Base-by-base conservation (phyloP, 2,797 vertebrate species). In the Columba guinea region DNA sequence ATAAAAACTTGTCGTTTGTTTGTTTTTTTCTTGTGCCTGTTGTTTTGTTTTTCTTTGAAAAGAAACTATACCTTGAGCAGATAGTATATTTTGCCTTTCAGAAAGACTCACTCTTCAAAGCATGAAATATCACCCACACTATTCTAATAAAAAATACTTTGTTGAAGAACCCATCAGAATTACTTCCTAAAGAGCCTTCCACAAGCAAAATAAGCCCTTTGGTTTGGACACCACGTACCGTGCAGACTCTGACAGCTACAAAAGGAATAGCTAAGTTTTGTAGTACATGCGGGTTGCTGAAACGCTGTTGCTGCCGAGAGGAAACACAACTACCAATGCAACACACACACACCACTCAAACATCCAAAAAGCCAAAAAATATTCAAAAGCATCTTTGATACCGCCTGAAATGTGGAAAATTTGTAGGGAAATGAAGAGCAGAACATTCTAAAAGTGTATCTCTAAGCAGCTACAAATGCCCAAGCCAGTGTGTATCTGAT, bases 1-100 rank as follows among this genome's bases (percentile, higher is more conserved):
- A 11, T 18, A 2, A 2, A 19, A 11, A 23, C 34, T 44, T 14
- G 8, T 0, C 39, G 41, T 0, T 78, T 39, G 44, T 37, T 3
- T 10, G 7, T 11, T 63, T 48, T 13, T 37, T n/a, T 19, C 27
- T 34, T 13, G 13, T 15, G 2, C 14, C 82, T 41, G 23, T 3
- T 79, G 44, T 9, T 70, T 51, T 26, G 8, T 60, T 75, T 84
- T 41, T 11, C 82, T 44, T 48, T 59, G 48, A 37, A 37, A 63
- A 56, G 48, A 17, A 68, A 1, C 10, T 2, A 1, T 20, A n/a
- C 44, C 62, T 30, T 3, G 23, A 81, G 84, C 65, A 55, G 51
- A 32, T 67, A 6, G 2, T 83, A 4, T 8, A 0, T 34, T 65
- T 19, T 23, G 28, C 52, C 76, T 51, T 48, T 53, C 89, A 62